Conservation (phyloP, 1,140 invertebrate genomes). For the Lepidurus couesii region DNA sequence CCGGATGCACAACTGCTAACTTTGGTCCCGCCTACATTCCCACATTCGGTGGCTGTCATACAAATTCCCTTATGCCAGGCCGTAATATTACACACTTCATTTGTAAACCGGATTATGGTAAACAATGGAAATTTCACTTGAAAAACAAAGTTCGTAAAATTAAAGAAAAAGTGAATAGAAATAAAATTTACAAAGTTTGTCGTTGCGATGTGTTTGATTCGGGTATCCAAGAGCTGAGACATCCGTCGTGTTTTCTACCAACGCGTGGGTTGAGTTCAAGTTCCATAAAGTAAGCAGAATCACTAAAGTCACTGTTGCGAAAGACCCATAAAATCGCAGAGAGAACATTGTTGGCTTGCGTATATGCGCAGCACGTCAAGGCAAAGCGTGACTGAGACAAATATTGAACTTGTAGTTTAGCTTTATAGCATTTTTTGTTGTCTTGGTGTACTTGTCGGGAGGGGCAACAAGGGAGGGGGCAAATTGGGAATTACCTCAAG, state of each 20-base stretch:
- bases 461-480: background rate
- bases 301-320: background rate
- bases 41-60: background rate
- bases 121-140: background rate
- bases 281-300: background rate
- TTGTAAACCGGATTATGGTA: background rate
- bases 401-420: background rate
- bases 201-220: background rate
- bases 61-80: constrained; percentile 5
- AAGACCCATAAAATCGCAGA: background rate
- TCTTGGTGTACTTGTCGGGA: background rate
- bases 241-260: background rate
- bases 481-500: background rate
- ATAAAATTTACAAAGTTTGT: background rate
- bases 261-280: background rate
- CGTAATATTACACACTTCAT: constrained; percentile 5
- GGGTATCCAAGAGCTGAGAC: background rate
- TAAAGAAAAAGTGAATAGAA: background rate
- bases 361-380: background rate
- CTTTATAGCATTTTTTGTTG: background rate
- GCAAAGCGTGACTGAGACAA: constrained; percentile 6
- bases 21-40: background rate
- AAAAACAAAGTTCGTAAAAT: background rate
- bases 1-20: background rate
- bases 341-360: background rate